Evolutionary conservation across 2,888 invertebrate species (phyloP), one percentile per base, ranked within the genome.

Genomic region (Pandemis heparana): DNA sequence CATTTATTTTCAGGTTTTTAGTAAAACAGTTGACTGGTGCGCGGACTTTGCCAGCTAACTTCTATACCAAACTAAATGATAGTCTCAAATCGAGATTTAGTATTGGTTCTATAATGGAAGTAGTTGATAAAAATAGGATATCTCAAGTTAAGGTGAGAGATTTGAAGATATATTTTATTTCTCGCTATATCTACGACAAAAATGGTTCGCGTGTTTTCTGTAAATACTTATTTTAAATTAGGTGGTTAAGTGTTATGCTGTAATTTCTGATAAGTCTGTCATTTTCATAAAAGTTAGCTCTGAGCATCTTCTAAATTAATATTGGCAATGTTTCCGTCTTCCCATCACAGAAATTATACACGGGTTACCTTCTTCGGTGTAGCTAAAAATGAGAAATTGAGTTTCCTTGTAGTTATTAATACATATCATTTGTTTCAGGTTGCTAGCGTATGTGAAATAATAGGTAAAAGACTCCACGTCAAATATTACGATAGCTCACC

Each of bases 71-170:
- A 95, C 96, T 99, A 70, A 96, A 96, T 82, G 98, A 97, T 79
- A 97, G 97, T 84, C 95, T 98, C 82, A 96, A 96, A 85, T 98
- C 98, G 9, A 96, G 98, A 78, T 98, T 98, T 89, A 96, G 97
- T 75, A 95, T 96, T 79, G 98, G 98, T 70, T 96, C 98, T 83
- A 96, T 97, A 84, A 95, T 99, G 85, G 99, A 99, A 95, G 98
- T 99, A 63, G 98, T 99, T 0, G 99, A 99, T 91, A 99, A 99
- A 90, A 98, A 98, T 94, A 96, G 98, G 81, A 98, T 99, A 83
- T 98, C 98, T 16, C 98, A 98, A 92, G 97, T 98, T 79, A 97
- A 97, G 89, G 94, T 94, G 76, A 70, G 76, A 63, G 32, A 53
- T 18, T 48, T 48, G 1, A n/a, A 1, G 14, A n/a, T 5, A 48